Conservation (phyloP, 2,113 vertebrate species). For the Anarrhichthys ocellatus region DNA sequence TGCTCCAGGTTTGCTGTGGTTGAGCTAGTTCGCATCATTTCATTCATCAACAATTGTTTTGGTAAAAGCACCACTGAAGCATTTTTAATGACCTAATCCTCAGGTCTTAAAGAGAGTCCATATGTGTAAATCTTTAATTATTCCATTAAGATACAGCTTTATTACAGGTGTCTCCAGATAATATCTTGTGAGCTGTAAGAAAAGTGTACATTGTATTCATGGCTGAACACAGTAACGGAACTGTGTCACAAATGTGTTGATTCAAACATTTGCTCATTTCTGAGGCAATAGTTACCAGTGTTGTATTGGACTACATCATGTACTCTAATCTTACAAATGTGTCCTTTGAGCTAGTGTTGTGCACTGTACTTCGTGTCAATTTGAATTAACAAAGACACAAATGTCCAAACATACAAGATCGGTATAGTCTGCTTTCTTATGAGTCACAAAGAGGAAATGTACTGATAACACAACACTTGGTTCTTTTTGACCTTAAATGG, state of each 20-base stretch:
- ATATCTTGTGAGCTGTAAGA: background rate
- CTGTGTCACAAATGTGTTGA: background rate
- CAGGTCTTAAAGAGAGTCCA: background rate
- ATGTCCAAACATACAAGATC: background rate
- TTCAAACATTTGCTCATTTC: background rate
- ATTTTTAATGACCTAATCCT: background rate
- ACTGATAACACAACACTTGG: background rate
- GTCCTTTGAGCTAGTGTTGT: background rate
- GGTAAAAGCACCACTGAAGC: background rate
- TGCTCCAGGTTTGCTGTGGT: background rate
- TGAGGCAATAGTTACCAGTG: background rate
- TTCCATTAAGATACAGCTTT: background rate
- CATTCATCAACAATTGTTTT: background rate
- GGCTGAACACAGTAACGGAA: background rate
- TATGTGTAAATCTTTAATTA: background rate
- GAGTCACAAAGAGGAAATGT: conserved; percentile 32
- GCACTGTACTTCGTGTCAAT: background rate
- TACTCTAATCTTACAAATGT: background rate
- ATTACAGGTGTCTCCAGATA: background rate
- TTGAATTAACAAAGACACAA: background rate
- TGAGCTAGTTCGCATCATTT: background rate
- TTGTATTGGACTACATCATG: background rate
- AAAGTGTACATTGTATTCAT: background rate
- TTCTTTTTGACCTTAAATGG: conserved; percentile 49
- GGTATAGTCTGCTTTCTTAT: background rate